Base-by-base conservation (phyloP, 2,113 vertebrate species). In the Gnathonemus longibarbis region DNA sequence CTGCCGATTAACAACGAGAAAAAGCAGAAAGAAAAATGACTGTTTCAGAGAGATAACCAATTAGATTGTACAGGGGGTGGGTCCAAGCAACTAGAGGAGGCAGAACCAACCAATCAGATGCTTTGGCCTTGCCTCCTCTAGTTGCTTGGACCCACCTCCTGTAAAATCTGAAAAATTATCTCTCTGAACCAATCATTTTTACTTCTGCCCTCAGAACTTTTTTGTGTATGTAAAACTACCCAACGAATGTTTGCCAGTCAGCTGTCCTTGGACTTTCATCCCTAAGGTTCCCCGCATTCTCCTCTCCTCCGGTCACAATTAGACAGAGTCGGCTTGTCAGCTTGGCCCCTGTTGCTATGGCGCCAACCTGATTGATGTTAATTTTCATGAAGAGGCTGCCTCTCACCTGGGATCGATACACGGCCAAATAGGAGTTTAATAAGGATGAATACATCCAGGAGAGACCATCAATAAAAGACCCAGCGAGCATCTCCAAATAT, bases 221-320 rank as follows among this genome's bases (percentile, higher is more conserved):
- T 6, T 56, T 6, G 53, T 56, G 19, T 56, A 21, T 19, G 19
- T 70, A 13, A 70, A 27, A 11, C 7, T 70, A 4, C 58, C 58
- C 56, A 58, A 8, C 7, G 7, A 13, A 13, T 35, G 6, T 35
- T 31, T 50, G 53, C 27, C 21, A 52, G 49, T 17, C 49, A 27
- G 7, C 85, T 39, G 27, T 39, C 48, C 42, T n/a, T 89, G 88
- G 17, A 31, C 56, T 70, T 1, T 45, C 58, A 46, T 90, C 91
- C 50, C 1, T 88, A 90, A 48, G 7, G 19, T 42, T 85, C 85
- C 90, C 87, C 56, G 90, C 88, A 91, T 93, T 84, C 39, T 84
- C 87, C 90, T 89, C 87, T 92, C 91, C 39, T 89, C 35, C 5
- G 21, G n/a, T 48, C 45, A 35, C 35, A 42, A 53, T 39, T 21